Conservation (phyloP, 2,797 vertebrate species). For the Takifugu rubripes region DNA sequence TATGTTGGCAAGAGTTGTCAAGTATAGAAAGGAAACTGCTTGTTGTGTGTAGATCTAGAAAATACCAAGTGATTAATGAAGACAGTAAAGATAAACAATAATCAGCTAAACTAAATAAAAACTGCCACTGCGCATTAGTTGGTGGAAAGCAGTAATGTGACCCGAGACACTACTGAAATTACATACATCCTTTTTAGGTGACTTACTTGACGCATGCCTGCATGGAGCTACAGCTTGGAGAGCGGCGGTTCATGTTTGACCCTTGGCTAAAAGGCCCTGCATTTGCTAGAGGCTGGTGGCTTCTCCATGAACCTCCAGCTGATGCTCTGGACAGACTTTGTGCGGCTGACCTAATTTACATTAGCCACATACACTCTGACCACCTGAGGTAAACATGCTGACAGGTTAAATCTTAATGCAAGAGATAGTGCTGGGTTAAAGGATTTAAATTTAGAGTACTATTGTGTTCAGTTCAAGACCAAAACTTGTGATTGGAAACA, state of each 20-base stretch:
- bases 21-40: no score
- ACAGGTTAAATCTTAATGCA: background rate
- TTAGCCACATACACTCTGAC: constrained; percentile 85
- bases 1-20: no score
- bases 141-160: background rate
- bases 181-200: constrained; percentile 57
- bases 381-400: constrained; percentile 75
- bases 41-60: no score
- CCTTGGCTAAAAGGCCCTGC: constrained; percentile 82
- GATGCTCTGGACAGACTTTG: constrained; percentile 75
- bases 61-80: no score
- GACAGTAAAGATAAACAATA: no score
- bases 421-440: no score
- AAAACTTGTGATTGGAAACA: background rate
- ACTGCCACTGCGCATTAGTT: no score
- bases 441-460: no score
- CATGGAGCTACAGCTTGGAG: constrained; percentile 77
- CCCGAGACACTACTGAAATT: no score
- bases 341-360: constrained; percentile 77
- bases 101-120: no score
- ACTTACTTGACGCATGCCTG: constrained; percentile 83
- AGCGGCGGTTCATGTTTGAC: constrained; percentile 74
- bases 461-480: no score
- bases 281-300: constrained; percentile 83
- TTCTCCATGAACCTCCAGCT: constrained; percentile 78